phyloP scores from a whole-genome alignment of 2,888 invertebrate species.

The Vesta saturnalis region DNA sequence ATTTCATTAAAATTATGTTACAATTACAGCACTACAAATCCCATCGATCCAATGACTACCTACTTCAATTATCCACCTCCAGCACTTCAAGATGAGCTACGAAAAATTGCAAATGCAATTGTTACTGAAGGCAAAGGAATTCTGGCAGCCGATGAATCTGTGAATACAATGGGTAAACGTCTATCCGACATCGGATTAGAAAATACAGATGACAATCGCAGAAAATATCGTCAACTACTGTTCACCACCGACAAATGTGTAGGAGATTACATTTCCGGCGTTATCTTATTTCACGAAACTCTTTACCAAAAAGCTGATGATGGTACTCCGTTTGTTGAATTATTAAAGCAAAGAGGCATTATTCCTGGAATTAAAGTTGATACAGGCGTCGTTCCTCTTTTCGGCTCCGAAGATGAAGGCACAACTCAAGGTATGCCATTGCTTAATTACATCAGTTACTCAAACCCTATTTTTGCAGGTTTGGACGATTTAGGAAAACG shows the following conservation, averaged over 20 bases:
- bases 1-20: not conserved
- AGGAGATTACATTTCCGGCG: slow-evolving; percentile 69
- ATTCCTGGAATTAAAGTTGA: slow-evolving; percentile 73
- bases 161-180: slow-evolving; percentile 89
- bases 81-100: slow-evolving; percentile 88
- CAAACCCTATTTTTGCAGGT: slow-evolving; percentile 52
- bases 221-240: slow-evolving; percentile 70
- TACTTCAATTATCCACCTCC: slow-evolving; percentile 76
- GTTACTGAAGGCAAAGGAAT: slow-evolving; percentile 95
- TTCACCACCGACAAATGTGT: slow-evolving; percentile 65
- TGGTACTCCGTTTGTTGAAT: slow-evolving; percentile 65
- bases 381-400: slow-evolving; percentile 70
- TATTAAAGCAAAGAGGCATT: slow-evolving; percentile 65
- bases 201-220: slow-evolving; percentile 91
- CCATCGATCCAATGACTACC: slow-evolving; percentile 42
- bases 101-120: slow-evolving; percentile 86
- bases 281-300: slow-evolving; percentile 75
- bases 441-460: not conserved
- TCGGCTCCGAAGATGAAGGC: slow-evolving; percentile 77
- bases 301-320: slow-evolving; percentile 72
- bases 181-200: slow-evolving; percentile 87
- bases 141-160: slow-evolving; percentile 96
- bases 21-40: slow-evolving; percentile 8
- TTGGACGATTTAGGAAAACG: slow-evolving; percentile 69
- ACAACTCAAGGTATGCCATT: slow-evolving; percentile 93